Percentiles rank a stretch among this genome's conserved stretches.
phyloP scores from a whole-genome alignment of 2,113 vertebrate species.

The Nibea albiflora region DNA sequence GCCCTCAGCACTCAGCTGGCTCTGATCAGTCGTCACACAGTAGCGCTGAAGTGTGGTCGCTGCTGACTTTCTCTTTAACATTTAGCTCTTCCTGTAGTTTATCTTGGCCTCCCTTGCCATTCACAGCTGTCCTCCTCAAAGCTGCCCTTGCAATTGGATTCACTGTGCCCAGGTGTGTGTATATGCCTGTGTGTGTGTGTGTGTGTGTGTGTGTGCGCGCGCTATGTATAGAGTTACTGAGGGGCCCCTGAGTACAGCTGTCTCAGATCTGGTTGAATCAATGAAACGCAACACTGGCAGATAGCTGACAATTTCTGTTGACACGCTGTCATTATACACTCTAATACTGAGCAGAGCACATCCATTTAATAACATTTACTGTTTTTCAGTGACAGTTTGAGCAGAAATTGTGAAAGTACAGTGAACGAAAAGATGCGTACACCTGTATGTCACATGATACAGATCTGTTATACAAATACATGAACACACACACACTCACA shows the following conservation, averaged over 20 bases:
- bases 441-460: background rate
- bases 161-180: conserved; percentile 69
- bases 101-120: conserved; percentile 31
- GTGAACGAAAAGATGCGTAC: background rate
- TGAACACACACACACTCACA: conserved; percentile 3
- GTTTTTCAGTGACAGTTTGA: background rate
- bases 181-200: conserved; percentile 52
- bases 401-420: background rate
- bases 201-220: conserved; percentile 36
- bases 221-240: conserved; percentile 61
- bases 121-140: conserved; percentile 44
- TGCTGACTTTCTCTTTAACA: conserved; percentile 8
- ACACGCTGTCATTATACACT: conserved; percentile 50
- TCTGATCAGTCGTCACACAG: conserved; percentile 14
- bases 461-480: background rate
- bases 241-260: conserved; percentile 64
- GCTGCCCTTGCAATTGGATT: conserved; percentile 61
- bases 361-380: conserved; percentile 10
- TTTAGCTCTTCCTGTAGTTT: conserved; percentile 31
- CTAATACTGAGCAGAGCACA: conserved; percentile 24
- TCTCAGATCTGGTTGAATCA: conserved; percentile 64
- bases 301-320: conserved; percentile 61
- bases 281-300: conserved; percentile 59
- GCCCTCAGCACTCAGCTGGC: background rate
- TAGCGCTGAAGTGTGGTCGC: background rate